Evolutionary conservation across 2,797 vertebrate species (phyloP).

Genomic region (Microtus californicus): DNA sequence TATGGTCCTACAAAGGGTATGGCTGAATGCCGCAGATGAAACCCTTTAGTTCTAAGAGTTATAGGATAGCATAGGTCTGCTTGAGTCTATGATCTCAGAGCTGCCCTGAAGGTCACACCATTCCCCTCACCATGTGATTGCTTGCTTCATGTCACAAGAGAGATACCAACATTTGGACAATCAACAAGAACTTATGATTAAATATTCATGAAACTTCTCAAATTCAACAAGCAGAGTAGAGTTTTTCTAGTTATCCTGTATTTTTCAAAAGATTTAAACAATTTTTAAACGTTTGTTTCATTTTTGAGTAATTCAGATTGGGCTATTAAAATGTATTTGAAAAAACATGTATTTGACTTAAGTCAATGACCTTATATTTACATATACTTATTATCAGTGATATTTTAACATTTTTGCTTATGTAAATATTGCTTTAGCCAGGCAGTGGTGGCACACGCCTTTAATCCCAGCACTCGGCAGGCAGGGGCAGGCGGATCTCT

Average conservation of each 20-base stretch:
- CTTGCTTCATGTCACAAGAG: not conserved
- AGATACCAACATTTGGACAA: not conserved
- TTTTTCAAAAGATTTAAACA: conserved; percentile 43
- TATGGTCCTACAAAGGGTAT: not conserved
- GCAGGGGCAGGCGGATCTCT: too few relatives aligned
- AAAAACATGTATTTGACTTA: conserved; percentile 26
- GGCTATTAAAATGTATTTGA: conserved; percentile 14
- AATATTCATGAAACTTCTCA: conserved; percentile 29
- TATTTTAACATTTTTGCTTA: conserved; percentile 47
- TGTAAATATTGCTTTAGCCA: not conserved
- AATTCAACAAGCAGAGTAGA: not conserved
- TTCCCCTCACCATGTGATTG: not conserved
- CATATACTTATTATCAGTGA: not conserved
- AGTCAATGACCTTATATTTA: conserved; percentile 10
- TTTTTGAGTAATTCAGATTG: conserved; percentile 50
- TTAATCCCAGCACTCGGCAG: too few relatives aligned
- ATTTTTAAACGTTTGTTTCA: conserved; percentile 28
- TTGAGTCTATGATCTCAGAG: not conserved
- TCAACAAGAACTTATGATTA: not conserved
- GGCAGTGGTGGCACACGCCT: too few relatives aligned
- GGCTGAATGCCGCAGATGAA: not conserved
- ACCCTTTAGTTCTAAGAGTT: not conserved
- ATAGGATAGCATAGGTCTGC: not conserved
- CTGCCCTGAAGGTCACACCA: not conserved
- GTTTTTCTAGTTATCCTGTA: conserved; percentile 25